phyloP scores from a whole-genome alignment of 2,797 vertebrate species.

The Apogon hyalosoma region DNA sequence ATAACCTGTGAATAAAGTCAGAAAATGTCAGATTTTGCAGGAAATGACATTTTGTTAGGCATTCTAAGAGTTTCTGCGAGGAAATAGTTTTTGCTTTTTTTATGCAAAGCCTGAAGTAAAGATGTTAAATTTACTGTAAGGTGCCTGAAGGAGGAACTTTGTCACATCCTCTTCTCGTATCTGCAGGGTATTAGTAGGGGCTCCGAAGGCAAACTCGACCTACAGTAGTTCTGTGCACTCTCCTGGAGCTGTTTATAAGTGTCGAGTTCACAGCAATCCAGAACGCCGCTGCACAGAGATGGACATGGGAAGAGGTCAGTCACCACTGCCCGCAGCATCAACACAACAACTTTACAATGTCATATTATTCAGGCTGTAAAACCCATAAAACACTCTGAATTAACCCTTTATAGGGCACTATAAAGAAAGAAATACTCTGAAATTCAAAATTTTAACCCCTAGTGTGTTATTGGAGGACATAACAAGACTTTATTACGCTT shows the following conservation, averaged over 20 bases:
- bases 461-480: too few species aligned
- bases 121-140: background rate
- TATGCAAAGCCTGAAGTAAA: constrained; percentile 1
- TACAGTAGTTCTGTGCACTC: constrained; percentile 91
- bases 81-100: background rate
- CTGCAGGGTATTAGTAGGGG: constrained; percentile 94
- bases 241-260: constrained; percentile 96
- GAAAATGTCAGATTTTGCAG: background rate
- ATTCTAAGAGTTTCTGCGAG: background rate
- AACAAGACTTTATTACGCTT: too few species aligned
- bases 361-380: background rate
- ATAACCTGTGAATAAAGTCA: constrained; percentile 1
- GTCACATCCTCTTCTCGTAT: constrained; percentile 41
- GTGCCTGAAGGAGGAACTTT: constrained; percentile 2
- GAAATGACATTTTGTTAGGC: background rate
- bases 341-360: background rate
- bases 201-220: constrained; percentile 93
- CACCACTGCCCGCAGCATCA: constrained; percentile 36
- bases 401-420: too few species aligned
- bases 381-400: too few species aligned
- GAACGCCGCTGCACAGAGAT: constrained; percentile 96
- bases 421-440: too few species aligned
- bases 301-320: constrained; percentile 96
- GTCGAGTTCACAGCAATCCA: constrained; percentile 95
- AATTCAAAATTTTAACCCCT: too few species aligned